phyloP scores from a whole-genome alignment of 2,797 vertebrate species.

The Tenualosa ilisha region DNA sequence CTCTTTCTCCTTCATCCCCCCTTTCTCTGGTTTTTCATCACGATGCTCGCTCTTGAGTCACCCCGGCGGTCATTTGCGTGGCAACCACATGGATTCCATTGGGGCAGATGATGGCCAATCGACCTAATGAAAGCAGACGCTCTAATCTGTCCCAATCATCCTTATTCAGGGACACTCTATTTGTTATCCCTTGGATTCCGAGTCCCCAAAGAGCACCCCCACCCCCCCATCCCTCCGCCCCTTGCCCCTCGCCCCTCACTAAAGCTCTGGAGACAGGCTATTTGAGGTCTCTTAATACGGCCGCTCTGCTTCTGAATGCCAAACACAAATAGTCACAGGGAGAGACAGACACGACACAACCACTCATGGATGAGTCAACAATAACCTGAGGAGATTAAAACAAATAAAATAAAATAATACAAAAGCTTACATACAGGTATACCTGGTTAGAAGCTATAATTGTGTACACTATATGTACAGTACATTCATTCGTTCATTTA shows the following conservation, averaged over 20 bases:
- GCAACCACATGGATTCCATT: constrained; percentile 35
- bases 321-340: neutral
- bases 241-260: too few relatives aligned
- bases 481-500: too few relatives aligned
- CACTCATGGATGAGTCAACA: neutral
- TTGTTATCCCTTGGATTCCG: neutral
- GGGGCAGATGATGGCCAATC: neutral
- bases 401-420: too few relatives aligned
- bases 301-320: neutral
- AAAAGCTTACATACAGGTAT: too few relatives aligned
- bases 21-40: constrained; percentile 6
- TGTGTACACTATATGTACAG: too few relatives aligned
- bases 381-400: neutral
- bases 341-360: neutral
- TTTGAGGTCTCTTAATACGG: constrained; percentile 17
- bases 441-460: too few relatives aligned
- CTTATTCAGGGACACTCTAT: constrained; percentile 21
- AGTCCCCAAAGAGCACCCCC: neutral
- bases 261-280: neutral
- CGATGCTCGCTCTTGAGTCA: neutral
- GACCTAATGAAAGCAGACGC: constrained; percentile 14
- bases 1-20: neutral
- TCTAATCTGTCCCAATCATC: constrained; percentile 31
- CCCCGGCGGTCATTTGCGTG: constrained; percentile 19
- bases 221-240: neutral